Evolutionary conservation across 2,113 vertebrate species (phyloP), one percentile per base, ranked within the genome.

Genomic region (Rhea americana): DNA sequence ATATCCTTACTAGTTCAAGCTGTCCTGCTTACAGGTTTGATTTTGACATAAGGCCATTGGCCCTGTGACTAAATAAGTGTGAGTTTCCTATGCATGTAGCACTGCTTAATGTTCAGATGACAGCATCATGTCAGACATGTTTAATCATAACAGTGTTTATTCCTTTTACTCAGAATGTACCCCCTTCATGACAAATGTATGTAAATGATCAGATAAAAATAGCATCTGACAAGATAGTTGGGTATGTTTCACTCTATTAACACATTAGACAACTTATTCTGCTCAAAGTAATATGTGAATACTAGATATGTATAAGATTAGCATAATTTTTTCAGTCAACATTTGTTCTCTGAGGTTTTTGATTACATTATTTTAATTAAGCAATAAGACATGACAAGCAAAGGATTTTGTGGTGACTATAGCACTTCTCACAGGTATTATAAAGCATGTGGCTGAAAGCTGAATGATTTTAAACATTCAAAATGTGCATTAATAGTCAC

Each of bases 351-450:
- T 61, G 39, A 85, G 83, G 32, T 90, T 95, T 97, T 91, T 93
- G 84, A 91, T 96, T 96, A 77, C 84, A 86, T 92, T 94, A 95
- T 94, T 96, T 96, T 96, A 95, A 96, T 95, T 96, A 97, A 93
- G 87, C 65, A 78, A 26, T 91, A 96, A 91, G 90, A 88, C 56
- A 81, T 89, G 94, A 90, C 88, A 94, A 85, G 85, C 58, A 56
- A 32, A 73, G 72, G 63, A 66, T 94, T 86, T 84, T 74, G 67
- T 73, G 77, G 85, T 68, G 82, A 92, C 47, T 56, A 51, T 70
- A 87, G 48, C 30, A 41, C 28, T 84, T 18, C 55, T 85, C 59
- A 70, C 9, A 76, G 61, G 47, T 76, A 77, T 88, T 87, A 61
- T 41, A 90, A 91, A 62, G 28, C 41, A n/a, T 39, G 45, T 58